Evolutionary conservation across 2,888 invertebrate genomes (phyloP).

Genomic region (Cybosia mesomella): DNA sequence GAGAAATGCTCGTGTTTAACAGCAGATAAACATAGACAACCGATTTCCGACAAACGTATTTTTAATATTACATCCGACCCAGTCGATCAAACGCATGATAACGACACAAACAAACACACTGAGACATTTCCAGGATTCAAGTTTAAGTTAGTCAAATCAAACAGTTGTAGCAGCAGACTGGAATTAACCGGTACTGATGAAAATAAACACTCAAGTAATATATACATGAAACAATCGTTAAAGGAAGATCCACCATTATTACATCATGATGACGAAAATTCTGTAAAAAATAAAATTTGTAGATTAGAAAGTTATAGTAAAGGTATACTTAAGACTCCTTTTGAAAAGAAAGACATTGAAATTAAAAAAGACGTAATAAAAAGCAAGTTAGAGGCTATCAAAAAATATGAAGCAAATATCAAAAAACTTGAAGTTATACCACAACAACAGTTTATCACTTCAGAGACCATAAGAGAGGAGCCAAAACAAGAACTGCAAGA

Average conservation of each 20-base stretch:
- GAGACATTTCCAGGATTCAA: conserved; percentile 89
- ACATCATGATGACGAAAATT: conserved; percentile 79
- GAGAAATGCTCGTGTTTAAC: conserved; percentile 84
- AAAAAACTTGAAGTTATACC: conserved; percentile 46
- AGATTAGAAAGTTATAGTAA: conserved; percentile 83
- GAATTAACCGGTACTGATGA: conserved; percentile 92
- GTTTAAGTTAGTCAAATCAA: conserved; percentile 94
- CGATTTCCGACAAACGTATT: conserved; percentile 65
- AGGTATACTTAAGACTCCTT: conserved; percentile 79
- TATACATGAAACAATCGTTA: conserved; percentile 72
- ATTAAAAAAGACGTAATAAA: conserved; percentile 60
- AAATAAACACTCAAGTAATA: conserved; percentile 79
- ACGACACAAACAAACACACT: conserved; percentile 63
- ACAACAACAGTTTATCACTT: conserved; percentile 45
- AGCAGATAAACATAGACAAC: conserved; percentile 76
- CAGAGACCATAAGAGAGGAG: conserved; percentile 46
- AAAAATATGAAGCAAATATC: conserved; percentile 42
- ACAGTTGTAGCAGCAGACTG: conserved; percentile 94
- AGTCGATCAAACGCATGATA: conserved; percentile 64
- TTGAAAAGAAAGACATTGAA: conserved; percentile 73
- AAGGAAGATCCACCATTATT: conserved; percentile 81
- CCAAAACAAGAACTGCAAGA: conserved; percentile 26
- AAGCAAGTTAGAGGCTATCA: conserved; percentile 51
- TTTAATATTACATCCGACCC: conserved; percentile 58
- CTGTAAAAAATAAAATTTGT: conserved; percentile 84